Percentiles rank a stretch among this genome's conserved stretches.
These are phyloP conservation scores for Drosophila triauraria DNA, from an alignment of 1,140 invertebrate genomes.

Conservation along the genomic window DNA sequence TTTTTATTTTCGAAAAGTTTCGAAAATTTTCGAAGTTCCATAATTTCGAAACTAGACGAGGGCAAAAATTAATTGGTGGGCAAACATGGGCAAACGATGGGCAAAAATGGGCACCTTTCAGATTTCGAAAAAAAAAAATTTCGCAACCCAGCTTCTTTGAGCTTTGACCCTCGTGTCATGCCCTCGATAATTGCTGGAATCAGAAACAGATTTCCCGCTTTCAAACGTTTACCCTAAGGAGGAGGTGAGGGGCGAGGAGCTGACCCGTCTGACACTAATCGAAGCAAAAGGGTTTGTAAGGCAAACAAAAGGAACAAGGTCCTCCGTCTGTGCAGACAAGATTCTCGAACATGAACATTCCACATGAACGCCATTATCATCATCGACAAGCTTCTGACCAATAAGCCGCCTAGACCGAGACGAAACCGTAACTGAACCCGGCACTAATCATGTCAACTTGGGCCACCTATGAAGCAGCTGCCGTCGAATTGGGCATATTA, in stretches of 20 bases:
- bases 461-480: too few relatives aligned
- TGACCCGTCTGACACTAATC: conserved; percentile 9
- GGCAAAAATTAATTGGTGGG: too few relatives aligned
- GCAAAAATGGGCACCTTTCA: too few relatives aligned
- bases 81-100: too few relatives aligned
- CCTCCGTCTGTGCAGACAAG: background rate
- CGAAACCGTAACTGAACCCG: conserved; percentile 23
- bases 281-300: background rate
- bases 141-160: too few relatives aligned
- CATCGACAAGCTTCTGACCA: conserved; percentile 38
- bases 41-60: too few relatives aligned
- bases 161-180: too few relatives aligned
- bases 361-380: conserved; percentile 31
- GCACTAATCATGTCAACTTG: conserved; percentile 29
- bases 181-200: conserved; percentile 1
- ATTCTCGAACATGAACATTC: conserved; percentile 31
- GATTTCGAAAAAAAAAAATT: too few relatives aligned
- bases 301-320: background rate
- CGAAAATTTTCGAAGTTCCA: too few relatives aligned
- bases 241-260: background rate
- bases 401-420: conserved; percentile 52
- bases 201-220: conserved; percentile 22
- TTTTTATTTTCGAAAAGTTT: too few relatives aligned
- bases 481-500: too few relatives aligned
- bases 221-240: conserved; percentile 10